A percentile compares a stretch with the other conserved stretches of the same genome.
Evolutionary conservation across 2,888 invertebrate species (phyloP).

Genomic region (Spilosoma lubricipeda): DNA sequence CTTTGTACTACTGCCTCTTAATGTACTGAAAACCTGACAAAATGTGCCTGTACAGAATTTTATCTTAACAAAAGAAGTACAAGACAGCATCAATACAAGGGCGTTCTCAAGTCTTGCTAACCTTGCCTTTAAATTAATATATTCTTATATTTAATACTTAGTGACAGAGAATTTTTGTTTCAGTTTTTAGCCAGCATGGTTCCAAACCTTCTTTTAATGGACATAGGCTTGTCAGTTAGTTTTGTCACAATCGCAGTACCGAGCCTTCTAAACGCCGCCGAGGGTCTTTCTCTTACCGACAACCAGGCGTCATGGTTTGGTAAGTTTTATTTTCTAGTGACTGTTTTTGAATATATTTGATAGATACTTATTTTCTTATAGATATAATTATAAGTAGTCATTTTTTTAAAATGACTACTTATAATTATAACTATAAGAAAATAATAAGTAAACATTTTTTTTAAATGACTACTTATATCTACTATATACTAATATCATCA

Average conservation of each 20-base stretch:
- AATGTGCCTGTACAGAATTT: too few relatives aligned
- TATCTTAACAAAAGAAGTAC: background rate
- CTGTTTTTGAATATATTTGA: background rate
- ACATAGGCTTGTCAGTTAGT: conserved; percentile 85
- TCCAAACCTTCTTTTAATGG: conserved; percentile 83
- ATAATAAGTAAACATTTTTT: too few relatives aligned
- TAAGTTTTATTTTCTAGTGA: conserved; percentile 53
- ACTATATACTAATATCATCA: too few relatives aligned
- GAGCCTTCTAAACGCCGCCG: conserved; percentile 77
- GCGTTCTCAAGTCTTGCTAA: background rate
- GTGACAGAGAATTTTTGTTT: conserved; percentile 34
- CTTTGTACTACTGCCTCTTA: background rate
- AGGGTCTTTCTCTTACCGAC: conserved; percentile 78
- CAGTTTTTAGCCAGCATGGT: conserved; percentile 85
- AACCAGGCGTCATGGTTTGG: conserved; percentile 87
- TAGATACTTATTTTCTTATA: background rate
- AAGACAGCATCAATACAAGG: background rate
- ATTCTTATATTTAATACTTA: background rate
- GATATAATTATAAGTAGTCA: too few relatives aligned
- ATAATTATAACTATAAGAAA: too few relatives aligned
- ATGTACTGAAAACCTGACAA: background rate
- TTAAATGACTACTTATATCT: too few relatives aligned
- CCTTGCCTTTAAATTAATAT: background rate
- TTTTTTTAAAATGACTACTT: too few relatives aligned
- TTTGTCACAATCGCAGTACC: conserved; percentile 86